phyloP scores from a whole-genome alignment of 2,888 invertebrate genomes.

The Drosophila fulvimacula region DNA sequence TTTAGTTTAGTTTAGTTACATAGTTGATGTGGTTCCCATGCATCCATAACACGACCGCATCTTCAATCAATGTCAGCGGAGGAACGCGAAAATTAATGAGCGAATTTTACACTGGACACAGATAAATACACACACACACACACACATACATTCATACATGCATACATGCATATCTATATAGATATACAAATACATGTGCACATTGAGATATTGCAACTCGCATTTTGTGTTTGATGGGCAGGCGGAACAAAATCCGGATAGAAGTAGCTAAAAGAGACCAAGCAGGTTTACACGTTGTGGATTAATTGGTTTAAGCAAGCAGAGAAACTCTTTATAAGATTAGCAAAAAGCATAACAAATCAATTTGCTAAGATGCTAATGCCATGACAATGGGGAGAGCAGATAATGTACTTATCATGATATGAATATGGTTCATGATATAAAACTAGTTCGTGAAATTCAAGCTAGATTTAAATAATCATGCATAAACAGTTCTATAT shows the following conservation, averaged over 20 bases:
- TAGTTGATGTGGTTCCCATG: constrained; percentile 61
- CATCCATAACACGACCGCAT: constrained; percentile 70
- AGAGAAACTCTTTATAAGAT: constrained; percentile 1
- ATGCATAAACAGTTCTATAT: neutral
- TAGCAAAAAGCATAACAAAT: constrained; percentile 5
- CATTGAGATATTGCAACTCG: constrained; percentile 36
- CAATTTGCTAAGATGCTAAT: neutral
- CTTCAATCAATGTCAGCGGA: constrained; percentile 74
- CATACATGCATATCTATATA: neutral
- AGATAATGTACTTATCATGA: neutral
- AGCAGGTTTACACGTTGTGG: constrained; percentile 40
- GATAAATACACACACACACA: neutral
- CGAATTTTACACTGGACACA: constrained; percentile 67
- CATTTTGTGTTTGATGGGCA: constrained; percentile 50
- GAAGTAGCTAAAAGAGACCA: constrained; percentile 19
- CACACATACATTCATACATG: neutral
- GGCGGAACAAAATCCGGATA: constrained; percentile 55
- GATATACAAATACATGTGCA: constrained; percentile 12
- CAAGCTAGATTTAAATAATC: neutral
- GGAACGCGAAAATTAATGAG: constrained; percentile 73
- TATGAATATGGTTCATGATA: neutral
- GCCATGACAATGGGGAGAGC: neutral
- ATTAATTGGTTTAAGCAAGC: constrained; percentile 7
- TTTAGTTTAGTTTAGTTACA: constrained; percentile 21
- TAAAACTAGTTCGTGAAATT: too few species aligned